Conservation (phyloP, 2,888 invertebrate genomes). For the Sepioteuthis lessoniana region DNA sequence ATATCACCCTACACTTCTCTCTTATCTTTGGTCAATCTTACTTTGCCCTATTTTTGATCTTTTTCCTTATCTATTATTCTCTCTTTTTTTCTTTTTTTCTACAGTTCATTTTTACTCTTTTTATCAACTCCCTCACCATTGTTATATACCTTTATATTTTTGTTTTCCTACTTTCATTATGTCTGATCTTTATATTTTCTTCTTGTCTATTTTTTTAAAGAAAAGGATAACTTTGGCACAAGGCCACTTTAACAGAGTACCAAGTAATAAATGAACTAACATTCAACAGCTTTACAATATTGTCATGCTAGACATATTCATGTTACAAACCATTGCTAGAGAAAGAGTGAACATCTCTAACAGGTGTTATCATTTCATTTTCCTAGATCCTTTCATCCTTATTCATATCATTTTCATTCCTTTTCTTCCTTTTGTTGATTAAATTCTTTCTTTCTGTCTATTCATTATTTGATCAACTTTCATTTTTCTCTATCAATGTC, state of each 20-base stretch:
- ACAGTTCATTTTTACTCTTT: background rate
- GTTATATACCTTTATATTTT: background rate
- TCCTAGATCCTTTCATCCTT: background rate
- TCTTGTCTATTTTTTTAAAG: background rate
- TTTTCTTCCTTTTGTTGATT: background rate
- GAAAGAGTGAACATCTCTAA: background rate
- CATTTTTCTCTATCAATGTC: background rate
- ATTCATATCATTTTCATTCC: background rate
- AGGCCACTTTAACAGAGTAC: background rate
- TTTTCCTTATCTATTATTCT: background rate
- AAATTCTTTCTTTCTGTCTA: background rate
- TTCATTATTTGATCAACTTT: background rate
- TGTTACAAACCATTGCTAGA: background rate
- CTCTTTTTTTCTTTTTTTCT: background rate
- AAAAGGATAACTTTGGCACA: background rate
- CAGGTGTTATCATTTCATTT: background rate
- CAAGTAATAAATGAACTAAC: background rate
- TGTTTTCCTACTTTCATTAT: background rate
- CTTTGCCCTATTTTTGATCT: background rate
- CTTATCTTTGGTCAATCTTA: too few species aligned
- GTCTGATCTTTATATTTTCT: too few species aligned
- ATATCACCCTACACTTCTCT: too few species aligned
- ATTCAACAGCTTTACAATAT: background rate
- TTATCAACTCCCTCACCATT: background rate
- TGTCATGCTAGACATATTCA: background rate